These are phyloP conservation scores for Sebastes dallii DNA, from an alignment of 2,797 vertebrate species.

Conservation along the genomic window DNA sequence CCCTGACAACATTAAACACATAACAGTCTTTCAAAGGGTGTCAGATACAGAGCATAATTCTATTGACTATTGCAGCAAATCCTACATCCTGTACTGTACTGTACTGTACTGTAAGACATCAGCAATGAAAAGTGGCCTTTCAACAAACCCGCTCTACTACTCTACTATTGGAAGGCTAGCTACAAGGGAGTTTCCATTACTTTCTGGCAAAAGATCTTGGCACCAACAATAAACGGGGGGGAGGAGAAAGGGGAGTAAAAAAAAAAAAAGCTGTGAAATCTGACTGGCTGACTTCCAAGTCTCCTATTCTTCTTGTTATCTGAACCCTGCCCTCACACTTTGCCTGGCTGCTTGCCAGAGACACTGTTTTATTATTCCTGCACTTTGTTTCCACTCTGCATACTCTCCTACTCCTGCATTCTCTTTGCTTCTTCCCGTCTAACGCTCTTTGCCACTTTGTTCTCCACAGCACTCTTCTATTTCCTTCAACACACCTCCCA, in stretches of 20 bases:
- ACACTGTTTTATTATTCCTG: constrained; percentile 77
- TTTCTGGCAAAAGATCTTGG: constrained; percentile 76
- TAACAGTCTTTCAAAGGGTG: background rate
- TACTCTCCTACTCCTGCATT: constrained; percentile 35
- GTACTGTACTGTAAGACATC: constrained; percentile 24
- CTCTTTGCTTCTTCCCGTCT: constrained; percentile 44
- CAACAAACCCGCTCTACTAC: constrained; percentile 47
- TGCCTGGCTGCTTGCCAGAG: constrained; percentile 69
- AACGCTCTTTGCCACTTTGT: constrained; percentile 31
- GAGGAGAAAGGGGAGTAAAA: constrained; percentile 7
- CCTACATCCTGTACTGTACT: constrained; percentile 4
- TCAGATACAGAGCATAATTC: background rate
- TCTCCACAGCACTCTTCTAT: constrained; percentile 36
- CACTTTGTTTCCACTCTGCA: constrained; percentile 46
- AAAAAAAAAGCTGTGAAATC: constrained; percentile 66
- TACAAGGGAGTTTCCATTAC: constrained; percentile 78
- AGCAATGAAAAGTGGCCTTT: constrained; percentile 41
- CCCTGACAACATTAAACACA: background rate
- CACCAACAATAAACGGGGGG: constrained; percentile 68
- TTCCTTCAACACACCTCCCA: constrained; percentile 31
- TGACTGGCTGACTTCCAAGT: constrained; percentile 79
- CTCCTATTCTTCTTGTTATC: constrained; percentile 78
- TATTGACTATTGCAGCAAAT: constrained; percentile 8
- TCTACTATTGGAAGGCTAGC: constrained; percentile 35
- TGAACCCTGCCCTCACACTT: constrained; percentile 76